phyloP scores from a whole-genome alignment of 2,888 invertebrate species.

The Clostera curtula region DNA sequence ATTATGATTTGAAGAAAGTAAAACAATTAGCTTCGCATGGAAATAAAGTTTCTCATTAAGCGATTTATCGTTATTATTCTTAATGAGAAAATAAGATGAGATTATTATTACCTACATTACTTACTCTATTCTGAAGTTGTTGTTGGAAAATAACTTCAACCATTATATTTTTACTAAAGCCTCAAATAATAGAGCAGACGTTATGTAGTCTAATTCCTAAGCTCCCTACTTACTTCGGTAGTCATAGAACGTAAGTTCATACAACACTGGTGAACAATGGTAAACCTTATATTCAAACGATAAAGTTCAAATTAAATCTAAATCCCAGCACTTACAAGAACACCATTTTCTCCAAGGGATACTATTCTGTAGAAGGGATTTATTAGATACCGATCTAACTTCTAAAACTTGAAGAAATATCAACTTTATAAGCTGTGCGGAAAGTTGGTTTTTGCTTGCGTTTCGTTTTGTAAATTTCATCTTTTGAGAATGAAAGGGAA shows the following conservation, averaged over 20 bases:
- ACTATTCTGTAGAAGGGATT: constrained; percentile 44
- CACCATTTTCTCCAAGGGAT: constrained; percentile 57
- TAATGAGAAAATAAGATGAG: too few relatives aligned
- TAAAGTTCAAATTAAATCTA: constrained; percentile 12
- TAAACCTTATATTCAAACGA: constrained; percentile 28
- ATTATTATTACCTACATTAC: too few relatives aligned
- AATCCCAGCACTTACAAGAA: constrained; percentile 34
- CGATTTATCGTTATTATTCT: too few relatives aligned
- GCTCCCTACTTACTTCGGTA: too few relatives aligned
- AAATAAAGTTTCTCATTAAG: too few relatives aligned
- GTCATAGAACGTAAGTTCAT: constrained; percentile 35
- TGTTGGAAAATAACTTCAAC: too few relatives aligned
- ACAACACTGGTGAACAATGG: constrained; percentile 23
- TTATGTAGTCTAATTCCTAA: too few relatives aligned
- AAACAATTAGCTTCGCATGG: too few relatives aligned
- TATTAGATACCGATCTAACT: constrained; percentile 57
- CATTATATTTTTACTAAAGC: too few relatives aligned
- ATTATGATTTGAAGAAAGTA: too few relatives aligned
- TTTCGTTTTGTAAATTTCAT: constrained; percentile 32
- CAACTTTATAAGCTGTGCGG: constrained; percentile 14
- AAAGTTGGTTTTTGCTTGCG: constrained; percentile 23
- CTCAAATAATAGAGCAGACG: too few relatives aligned
- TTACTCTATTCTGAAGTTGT: too few relatives aligned
- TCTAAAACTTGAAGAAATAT: constrained; percentile 23
- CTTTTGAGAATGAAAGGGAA: constrained; percentile 43